These are phyloP conservation scores for Engraulis encrasicolus DNA, from an alignment of 2,113 vertebrate genomes.

Conservation along the genomic window DNA sequence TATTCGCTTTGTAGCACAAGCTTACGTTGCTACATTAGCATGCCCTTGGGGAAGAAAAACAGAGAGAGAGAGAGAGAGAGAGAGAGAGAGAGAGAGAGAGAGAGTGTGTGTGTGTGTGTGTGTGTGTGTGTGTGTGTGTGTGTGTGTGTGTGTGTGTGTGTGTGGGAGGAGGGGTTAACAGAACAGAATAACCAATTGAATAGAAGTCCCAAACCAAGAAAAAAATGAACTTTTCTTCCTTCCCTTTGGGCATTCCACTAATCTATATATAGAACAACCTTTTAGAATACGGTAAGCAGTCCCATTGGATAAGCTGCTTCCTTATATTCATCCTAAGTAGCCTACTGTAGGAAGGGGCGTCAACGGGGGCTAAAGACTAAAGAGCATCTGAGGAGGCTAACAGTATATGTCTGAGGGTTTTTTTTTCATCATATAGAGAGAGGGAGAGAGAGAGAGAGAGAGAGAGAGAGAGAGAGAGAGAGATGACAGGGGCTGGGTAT, in stretches of 20 bases:
- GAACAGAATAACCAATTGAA: neutral
- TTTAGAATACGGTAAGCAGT: neutral
- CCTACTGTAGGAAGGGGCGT: neutral
- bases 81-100: neutral
- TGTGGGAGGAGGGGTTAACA: neutral
- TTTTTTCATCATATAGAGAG: neutral
- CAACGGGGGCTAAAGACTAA: neutral
- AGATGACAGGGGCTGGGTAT: too few species aligned
- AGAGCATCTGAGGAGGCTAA: neutral
- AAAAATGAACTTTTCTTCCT: neutral
- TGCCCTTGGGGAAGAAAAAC: neutral
- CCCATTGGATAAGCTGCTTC: neutral
- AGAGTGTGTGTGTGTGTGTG: too few species aligned
- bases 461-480: neutral
- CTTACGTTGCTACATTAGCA: too few species aligned
- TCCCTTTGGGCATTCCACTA: neutral
- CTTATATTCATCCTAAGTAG: neutral
- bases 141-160: too few species aligned
- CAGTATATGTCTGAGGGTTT: neutral
- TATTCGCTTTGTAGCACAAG: too few species aligned
- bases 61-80: neutral
- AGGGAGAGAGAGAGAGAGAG: neutral
- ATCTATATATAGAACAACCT: conserved; percentile 20
- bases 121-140: too few species aligned
- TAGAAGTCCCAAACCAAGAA: conserved; percentile 9